A percentile compares a stretch with the other conserved stretches of the same genome.
Conservation (phyloP, 2,113 vertebrate genomes). For the Scartelaos histophorus region DNA sequence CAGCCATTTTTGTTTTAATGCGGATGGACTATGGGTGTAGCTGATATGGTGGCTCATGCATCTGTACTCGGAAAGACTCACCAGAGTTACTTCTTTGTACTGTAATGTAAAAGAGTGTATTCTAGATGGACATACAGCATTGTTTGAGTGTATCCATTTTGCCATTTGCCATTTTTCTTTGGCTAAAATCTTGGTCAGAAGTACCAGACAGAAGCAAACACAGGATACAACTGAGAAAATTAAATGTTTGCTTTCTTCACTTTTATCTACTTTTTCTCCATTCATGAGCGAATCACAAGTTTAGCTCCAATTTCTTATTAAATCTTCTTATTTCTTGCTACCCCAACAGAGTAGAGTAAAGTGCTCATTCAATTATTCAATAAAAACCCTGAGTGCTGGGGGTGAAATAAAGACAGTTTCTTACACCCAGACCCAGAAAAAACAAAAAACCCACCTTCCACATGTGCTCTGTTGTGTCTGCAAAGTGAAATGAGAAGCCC, state of each 20-base stretch:
- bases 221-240: not conserved
- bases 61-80: no score
- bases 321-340: not conserved
- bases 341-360: not conserved
- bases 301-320: not conserved
- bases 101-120: no score
- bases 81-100: no score
- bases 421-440: not conserved
- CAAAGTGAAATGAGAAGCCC: slow-evolving; percentile 2
- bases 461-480: not conserved
- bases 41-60: no score
- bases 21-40: no score
- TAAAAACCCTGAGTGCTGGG: slow-evolving; percentile 4
- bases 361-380: slow-evolving; percentile 20
- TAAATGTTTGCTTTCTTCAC: not conserved
- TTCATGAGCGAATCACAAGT: not conserved
- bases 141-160: no score
- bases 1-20: no score
- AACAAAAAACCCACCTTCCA: slow-evolving; percentile 3
- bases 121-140: no score
- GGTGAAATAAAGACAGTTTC: not conserved
- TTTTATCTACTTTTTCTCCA: not conserved
- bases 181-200: not conserved
- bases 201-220: no score
- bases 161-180: not conserved